Evolutionary conservation across 23 tunicate species (phyloP), one percentile per base, ranked within the genome.

Genomic region (Trididemnum clinides): DNA sequence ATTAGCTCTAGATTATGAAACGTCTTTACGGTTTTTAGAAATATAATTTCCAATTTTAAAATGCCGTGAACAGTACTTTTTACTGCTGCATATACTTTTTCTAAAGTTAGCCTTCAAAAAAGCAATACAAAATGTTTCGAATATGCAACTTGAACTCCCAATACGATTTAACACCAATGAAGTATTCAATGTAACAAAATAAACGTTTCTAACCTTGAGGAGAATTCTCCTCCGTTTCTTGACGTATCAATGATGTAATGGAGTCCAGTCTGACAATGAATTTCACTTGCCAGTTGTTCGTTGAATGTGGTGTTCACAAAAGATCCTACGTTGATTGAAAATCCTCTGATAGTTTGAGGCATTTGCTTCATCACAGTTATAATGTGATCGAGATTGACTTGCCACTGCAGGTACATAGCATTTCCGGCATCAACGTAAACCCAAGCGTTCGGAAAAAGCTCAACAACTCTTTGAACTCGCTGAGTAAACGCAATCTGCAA

Each of bases 351-450:
- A 32, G 82, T 70, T 0, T 58, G 84, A 20, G 99, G 99, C 99
- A 96, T 96, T 57, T 86, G 72, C 39, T 91, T 80, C 90, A 96
- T 49, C 57, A 91, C 93, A 18, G 38, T 50, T 78, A 91, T 92
- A 21, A 96, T 88, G 59, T 96, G 97, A 20, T 96, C 84, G 50
- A 96, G 38, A 82, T 96, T 96, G 70, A 91, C 97, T 28, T 90
- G 81, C 99, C 99, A 96, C 51, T 96, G 99, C 64, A 96, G 81
- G 69, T 96, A 96, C 93, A 96, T 88, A 28, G 99, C 99, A 84
- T 96, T 96, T 30, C 99, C 99, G 7, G 97, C 93, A 78, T 96
- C 99, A 29, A 96, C 99, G 78, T 96, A 96, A 0, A 91, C 86
- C 99, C 99, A 96, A 26, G 96, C 80, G n/a, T 80, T 83, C 32